A percentile compares a stretch with the other conserved stretches of the same genome.
These are phyloP conservation scores for Morone saxatilis DNA, from an alignment of 2,113 vertebrate genomes.

Conservation along the genomic window DNA sequence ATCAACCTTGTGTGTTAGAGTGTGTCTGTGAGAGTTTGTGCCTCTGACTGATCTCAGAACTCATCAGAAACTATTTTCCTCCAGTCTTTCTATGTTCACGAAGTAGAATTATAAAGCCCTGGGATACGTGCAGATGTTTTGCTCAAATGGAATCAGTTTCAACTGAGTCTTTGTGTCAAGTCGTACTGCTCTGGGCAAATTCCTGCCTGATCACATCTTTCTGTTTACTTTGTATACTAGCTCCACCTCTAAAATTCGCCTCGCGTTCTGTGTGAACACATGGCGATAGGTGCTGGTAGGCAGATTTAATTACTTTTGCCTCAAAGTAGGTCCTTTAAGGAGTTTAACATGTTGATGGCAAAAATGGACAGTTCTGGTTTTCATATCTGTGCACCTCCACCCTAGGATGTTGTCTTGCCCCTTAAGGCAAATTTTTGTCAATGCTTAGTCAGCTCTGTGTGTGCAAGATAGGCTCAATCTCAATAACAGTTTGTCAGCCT, in stretches of 20 bases:
- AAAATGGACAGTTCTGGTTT: background rate
- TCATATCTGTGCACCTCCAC: conserved; percentile 1
- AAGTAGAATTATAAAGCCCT: background rate
- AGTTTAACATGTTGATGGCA: background rate
- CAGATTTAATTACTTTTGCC: background rate
- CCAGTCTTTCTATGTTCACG: background rate
- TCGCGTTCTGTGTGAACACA: background rate
- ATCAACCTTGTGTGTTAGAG: background rate
- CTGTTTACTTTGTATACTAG: background rate
- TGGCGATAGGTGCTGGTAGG: background rate
- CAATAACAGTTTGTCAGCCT: conserved; percentile 19
- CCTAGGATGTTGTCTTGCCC: background rate
- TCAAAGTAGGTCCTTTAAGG: background rate
- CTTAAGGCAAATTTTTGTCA: conserved; percentile 28
- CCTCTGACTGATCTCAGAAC: background rate
- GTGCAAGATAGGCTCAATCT: conserved; percentile 15
- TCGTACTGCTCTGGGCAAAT: background rate
- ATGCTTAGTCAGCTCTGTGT: conserved; percentile 29
- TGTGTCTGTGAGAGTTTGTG: background rate
- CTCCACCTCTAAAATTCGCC: background rate
- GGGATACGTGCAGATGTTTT: background rate
- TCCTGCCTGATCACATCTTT: background rate
- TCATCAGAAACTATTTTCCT: background rate
- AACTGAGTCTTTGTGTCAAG: background rate
- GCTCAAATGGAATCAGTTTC: background rate